phyloP scores from a whole-genome alignment of 2,888 invertebrate species.

The Drosophila vallismaia region DNA sequence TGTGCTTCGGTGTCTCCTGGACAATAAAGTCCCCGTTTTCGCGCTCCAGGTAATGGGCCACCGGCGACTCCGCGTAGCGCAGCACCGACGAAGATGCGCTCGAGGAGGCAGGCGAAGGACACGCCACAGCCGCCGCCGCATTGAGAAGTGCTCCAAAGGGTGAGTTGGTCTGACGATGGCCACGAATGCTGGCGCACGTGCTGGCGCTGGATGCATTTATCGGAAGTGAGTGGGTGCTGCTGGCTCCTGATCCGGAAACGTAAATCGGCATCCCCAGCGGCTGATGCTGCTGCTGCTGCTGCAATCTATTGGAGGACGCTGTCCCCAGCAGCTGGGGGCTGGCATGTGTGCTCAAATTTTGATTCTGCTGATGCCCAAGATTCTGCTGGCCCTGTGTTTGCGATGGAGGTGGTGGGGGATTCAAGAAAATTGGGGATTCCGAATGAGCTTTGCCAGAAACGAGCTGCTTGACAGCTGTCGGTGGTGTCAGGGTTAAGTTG shows the following conservation, averaged over 20 bases:
- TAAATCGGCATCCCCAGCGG: constrained; percentile 26
- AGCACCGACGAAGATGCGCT: constrained; percentile 80
- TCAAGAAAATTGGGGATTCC: constrained; percentile 66
- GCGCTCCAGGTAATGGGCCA: constrained; percentile 83
- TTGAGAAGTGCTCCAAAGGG: constrained; percentile 77
- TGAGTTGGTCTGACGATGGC: constrained; percentile 71
- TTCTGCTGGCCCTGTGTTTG: constrained; percentile 20
- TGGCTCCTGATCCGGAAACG: constrained; percentile 7
- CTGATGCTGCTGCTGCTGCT: constrained; percentile 29
- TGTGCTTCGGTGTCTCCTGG: constrained; percentile 83
- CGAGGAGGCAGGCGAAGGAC: constrained; percentile 73
- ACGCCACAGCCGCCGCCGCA: constrained; percentile 65
- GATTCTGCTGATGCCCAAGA: constrained; percentile 41
- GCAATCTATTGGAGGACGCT: constrained; percentile 13
- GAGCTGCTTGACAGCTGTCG: constrained; percentile 59
- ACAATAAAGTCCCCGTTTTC: constrained; percentile 84
- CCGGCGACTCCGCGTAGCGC: constrained; percentile 82
- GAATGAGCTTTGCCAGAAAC: constrained; percentile 55
- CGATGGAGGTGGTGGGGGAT: constrained; percentile 69
- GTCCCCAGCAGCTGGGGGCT: constrained; percentile 33
- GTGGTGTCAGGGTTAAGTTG: constrained; percentile 58
- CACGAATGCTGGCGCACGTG: constrained; percentile 18
- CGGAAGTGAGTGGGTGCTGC: constrained; percentile 6
- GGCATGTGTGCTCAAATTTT: constrained; percentile 24
- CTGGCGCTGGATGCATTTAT: constrained; percentile 26